Base-by-base conservation (phyloP, 2,797 vertebrate species). In the Zenarchopterus dispar region DNA sequence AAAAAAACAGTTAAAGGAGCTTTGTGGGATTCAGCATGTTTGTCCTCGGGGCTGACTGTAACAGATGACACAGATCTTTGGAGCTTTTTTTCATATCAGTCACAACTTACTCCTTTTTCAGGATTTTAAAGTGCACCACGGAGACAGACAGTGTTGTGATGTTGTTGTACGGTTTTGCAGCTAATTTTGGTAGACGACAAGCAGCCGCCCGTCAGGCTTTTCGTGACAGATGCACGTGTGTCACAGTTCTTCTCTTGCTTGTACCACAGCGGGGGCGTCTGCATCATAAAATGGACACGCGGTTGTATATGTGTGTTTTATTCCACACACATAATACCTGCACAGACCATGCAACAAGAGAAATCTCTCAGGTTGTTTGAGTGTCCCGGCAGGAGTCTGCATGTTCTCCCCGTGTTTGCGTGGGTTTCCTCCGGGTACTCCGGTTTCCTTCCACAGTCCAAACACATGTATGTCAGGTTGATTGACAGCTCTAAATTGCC, bases 31-130 rank as follows among this genome's bases (percentile, higher is more conserved):
- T 81, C 71, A 5, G 56, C 64, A 53, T 84, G 84, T 85, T 88
- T 88, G 81, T 83, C 88, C 88, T 86, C 81, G 0, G 83, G 88
- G 84, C 88, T 87, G 67, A 82, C 82, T 74, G 89, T 81, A 86
- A 84, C 81, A 86, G 80, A 88, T 84, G 87, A 88, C 81, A 81
- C 73, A 84, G 79, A 87, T 88, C 79, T 72, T 82, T 75, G 65
- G 63, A 75, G 84, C 51, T 69, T 83, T 39, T 80, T 71, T 77
- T 64, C 61, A 73, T 78, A 82, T 87, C 77, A 80, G 43, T 81
- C 75, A 83, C 43, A 84, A 78, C 58, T 73, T 70, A 70, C 68
- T 78, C 26, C 58, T 72, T 81, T 82, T 28, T 80, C 52, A 69
- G 75, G 54, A 65, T 73, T 73, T 57, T 54, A 70, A 41, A 62